Evolutionary conservation across 2,888 invertebrate species (phyloP), one percentile per base, ranked within the genome.

Genomic region (Brenthis daphne): DNA sequence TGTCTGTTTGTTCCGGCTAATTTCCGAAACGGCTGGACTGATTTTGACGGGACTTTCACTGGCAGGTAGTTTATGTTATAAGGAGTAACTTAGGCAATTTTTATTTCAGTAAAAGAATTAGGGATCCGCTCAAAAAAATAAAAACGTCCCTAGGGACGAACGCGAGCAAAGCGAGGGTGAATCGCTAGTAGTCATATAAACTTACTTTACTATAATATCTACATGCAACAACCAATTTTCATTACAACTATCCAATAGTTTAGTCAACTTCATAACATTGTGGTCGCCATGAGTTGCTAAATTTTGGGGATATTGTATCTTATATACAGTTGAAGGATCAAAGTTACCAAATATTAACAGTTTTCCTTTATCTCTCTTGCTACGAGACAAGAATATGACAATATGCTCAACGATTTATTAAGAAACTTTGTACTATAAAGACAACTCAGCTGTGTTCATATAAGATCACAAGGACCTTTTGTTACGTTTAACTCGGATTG

Each of bases 401-500:
- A 64, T 54, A 64, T 54, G 37, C 43, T 63, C 14, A 37, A 51
- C 61, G 16, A 16, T 63, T 54, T 24, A 51, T 24, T 12, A 48
- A n/a, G 60, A 48, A 60, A 50, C 29, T 58, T 58, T 58, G 48
- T 8, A 53, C 8, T 29, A 47, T 50, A 43, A 12, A 3, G 3
- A 48, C 24, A 43, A 43, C 13, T 20, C 6, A 47, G 12, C 37
- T 37, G 37, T 37, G 16, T 57, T 57, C 11, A 11, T n/a, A 57
- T 57, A 43, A 11, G 37, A 11, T 47, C 33, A 50, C 29, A 50
- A 50, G 12, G 60, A 8, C 4, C 24, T 43, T 11, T 43, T 43
- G 8, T n/a, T 16, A 20, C 24, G 47, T 8, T 37, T 5, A 3
- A 57, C 20, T 13, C n/a, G 5, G 13, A 77, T 74, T 75, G 77